These are phyloP conservation scores for Drosophila kohkoa DNA, from an alignment of 1,140 invertebrate genomes.

Conservation along the genomic window DNA sequence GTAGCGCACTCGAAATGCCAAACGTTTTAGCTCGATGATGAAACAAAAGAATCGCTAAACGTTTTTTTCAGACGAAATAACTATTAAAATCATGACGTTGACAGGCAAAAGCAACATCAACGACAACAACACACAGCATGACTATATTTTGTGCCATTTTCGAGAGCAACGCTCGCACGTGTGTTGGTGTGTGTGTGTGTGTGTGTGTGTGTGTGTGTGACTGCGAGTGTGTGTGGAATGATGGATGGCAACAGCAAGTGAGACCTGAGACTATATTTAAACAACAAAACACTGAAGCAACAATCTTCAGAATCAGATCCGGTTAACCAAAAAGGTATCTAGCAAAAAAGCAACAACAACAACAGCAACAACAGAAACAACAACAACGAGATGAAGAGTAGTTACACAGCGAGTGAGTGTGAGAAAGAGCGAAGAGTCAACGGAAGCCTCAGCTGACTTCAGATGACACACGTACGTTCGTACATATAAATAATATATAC, in stretches of 20 bases:
- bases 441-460: constrained; percentile 65
- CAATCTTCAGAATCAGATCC: constrained; percentile 72
- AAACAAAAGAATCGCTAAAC: too few relatives aligned
- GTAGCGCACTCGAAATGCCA: constrained; percentile 47
- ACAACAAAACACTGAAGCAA: constrained; percentile 55
- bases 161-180: constrained; percentile 67
- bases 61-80: constrained; percentile 10
- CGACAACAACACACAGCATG: constrained; percentile 41
- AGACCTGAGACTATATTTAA: constrained; percentile 39
- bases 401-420: constrained; percentile 1
- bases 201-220: constrained; percentile 16
- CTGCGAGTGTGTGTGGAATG: constrained; percentile 43
- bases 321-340: constrained; percentile 70
- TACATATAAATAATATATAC: constrained; percentile 14
- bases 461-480: constrained; percentile 17
- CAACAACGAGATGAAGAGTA: constrained; percentile 2
- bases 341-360: constrained; percentile 18
- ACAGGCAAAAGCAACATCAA: constrained; percentile 41
- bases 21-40: constrained; percentile 37
- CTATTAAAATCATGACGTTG: constrained; percentile 58
- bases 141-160: constrained; percentile 71
- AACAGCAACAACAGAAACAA: background rate
- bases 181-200: constrained; percentile 7
- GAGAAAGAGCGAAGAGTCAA: constrained; percentile 34
- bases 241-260: constrained; percentile 64